These are phyloP conservation scores for Melanargia galathea DNA, from an alignment of 2,888 invertebrate genomes.

Conservation along the genomic window DNA sequence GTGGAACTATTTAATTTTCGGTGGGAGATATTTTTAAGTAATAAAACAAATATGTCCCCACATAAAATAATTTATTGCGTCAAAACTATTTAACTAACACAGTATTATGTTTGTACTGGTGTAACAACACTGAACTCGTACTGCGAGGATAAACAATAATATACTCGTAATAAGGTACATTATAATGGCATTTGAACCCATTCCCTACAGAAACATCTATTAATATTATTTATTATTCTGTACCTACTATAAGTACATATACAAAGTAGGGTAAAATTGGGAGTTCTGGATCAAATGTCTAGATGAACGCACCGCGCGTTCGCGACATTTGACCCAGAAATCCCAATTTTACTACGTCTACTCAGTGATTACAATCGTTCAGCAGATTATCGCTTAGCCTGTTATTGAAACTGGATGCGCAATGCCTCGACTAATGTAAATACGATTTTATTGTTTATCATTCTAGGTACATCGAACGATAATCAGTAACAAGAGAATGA, in stretches of 20 bases:
- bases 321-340: too few species aligned
- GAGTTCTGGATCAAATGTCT: too few species aligned
- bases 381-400: too few species aligned
- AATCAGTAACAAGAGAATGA: too few species aligned
- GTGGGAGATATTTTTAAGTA: slow-evolving; percentile 1
- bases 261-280: too few species aligned
- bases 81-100: slow-evolving; percentile 30
- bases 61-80: slow-evolving; percentile 31
- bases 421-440: too few species aligned
- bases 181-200: slow-evolving; percentile 22
- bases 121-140: slow-evolving; percentile 27
- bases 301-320: too few species aligned
- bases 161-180: slow-evolving; percentile 8
- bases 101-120: slow-evolving; percentile 32
- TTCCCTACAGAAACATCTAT: slow-evolving; percentile 9
- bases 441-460: too few species aligned
- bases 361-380: too few species aligned
- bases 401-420: too few species aligned
- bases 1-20: slow-evolving; percentile 19
- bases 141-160: slow-evolving; percentile 20
- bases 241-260: slow-evolving; percentile 9
- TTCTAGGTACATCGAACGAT: too few species aligned
- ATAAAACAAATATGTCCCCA: slow-evolving; percentile 24
- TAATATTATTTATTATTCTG: slow-evolving; percentile 4
- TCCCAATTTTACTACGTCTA: too few species aligned